phyloP scores from a whole-genome alignment of 2,797 vertebrate species.

The Mus minutoides region DNA sequence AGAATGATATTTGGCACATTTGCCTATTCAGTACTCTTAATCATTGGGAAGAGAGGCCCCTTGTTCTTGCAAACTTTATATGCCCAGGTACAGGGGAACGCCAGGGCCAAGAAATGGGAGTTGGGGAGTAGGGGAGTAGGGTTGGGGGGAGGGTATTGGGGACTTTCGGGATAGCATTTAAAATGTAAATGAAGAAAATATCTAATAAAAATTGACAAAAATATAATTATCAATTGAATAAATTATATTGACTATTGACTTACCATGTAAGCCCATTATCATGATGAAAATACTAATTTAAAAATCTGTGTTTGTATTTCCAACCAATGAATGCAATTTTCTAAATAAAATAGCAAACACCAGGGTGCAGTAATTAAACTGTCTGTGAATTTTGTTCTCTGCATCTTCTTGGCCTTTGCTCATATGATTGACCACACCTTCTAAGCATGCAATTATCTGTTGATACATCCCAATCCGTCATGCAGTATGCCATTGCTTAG shows the following conservation, averaged over 20 bases:
- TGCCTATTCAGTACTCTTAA: not conserved
- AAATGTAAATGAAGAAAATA: no score
- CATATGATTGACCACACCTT: slow-evolving; percentile 67
- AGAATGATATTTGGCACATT: slow-evolving; percentile 21
- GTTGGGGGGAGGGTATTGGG: no score
- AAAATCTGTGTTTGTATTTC: not conserved
- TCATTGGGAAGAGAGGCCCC: no score
- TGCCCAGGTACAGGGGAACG: no score
- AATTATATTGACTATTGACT: not conserved
- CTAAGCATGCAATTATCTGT: slow-evolving; percentile 77
- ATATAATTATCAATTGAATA: slow-evolving; percentile 50
- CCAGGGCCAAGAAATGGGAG: no score
- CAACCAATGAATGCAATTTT: slow-evolving; percentile 34
- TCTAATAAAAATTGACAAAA: no score
- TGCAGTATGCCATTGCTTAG: slow-evolving; percentile 67
- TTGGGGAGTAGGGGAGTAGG: no score
- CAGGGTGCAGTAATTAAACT: slow-evolving; percentile 71
- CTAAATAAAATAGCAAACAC: slow-evolving; percentile 63
- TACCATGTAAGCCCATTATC: not conserved
- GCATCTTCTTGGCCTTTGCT: slow-evolving; percentile 63
- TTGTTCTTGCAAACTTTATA: no score
- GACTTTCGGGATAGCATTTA: no score
- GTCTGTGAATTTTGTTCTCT: slow-evolving; percentile 53
- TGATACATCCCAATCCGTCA: slow-evolving; percentile 69
- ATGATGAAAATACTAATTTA: slow-evolving; percentile 43